Base-by-base conservation (phyloP, 1,140 invertebrate species). In the Drosophila jambulina region DNA sequence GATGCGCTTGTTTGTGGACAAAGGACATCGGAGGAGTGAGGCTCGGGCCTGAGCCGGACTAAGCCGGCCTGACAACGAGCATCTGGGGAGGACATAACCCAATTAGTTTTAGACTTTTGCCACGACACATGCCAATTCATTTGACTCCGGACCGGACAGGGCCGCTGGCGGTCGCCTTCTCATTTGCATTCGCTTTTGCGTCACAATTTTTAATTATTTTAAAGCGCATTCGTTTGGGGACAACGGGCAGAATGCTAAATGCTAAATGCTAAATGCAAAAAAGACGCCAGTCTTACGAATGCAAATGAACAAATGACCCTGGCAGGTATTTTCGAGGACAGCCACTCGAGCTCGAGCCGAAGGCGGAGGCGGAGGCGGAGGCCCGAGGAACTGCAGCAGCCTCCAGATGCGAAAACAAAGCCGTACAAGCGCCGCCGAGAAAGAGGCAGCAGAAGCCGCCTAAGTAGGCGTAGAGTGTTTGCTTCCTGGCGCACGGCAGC, bases 221-320 rank as follows among this genome's bases (percentile, higher is more conserved):
- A 77, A 68, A 53, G 56, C 49, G 54, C 34, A 61, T 60, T 48
- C 49, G 57, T 48, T 49, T 60, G 43, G 61, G 49, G 32, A 51
- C 34, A 57, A 43, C 51, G 75, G 29, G 29, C 34, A 56, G 45
- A 63, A 64, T 53, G 58, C 46, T 51, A 48, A 62, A 74, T 49
- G 46, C 46, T 49, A 49, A 61, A 62, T 58, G 53, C 53, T 34
- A 45, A 62, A 74, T 75, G 67, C 59, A 58, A 59, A 62, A 90
- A 76, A 75, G 49, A 64, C 65, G 77, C 72, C 74, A 85, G 78
- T 85, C 82, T 78, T 78, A 45, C 64, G 58, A 86, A 86, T 86
- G 82, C 82, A 87, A 87, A 87, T 88, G 80, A 78, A 82, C 78
- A 88, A 76, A 76, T 85, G 85, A 88, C 85, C 85, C 86, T 88